Conservation (phyloP, 2,888 invertebrate genomes). For the Masnerella sp. region DNA sequence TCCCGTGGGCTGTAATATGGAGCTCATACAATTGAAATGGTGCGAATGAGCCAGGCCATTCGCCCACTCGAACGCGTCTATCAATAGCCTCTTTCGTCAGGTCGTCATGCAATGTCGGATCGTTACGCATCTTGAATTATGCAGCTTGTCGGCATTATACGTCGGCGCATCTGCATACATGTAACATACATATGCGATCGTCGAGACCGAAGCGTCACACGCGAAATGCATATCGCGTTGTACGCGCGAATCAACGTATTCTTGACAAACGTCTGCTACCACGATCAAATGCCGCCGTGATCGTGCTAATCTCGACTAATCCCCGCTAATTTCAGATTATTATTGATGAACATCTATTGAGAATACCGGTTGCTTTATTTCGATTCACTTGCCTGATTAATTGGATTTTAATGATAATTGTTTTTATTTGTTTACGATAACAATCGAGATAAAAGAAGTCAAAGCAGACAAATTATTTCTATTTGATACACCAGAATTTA, state of each 20-base stretch:
- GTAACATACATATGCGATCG: conserved; percentile 49
- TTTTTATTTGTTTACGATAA: no score
- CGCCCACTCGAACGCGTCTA: conserved; percentile 68
- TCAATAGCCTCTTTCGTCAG: conserved; percentile 72
- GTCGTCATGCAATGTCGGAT: conserved; percentile 67
- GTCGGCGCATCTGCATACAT: conserved; percentile 48
- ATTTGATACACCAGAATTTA: no score
- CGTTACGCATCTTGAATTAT: conserved; percentile 66
- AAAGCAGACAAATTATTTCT: no score
- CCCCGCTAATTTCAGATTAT: background rate
- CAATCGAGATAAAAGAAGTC: no score
- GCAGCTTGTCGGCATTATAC: conserved; percentile 54
- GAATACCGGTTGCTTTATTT: no score
- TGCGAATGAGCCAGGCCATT: conserved; percentile 61
- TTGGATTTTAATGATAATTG: no score
- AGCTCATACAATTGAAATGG: conserved; percentile 50
- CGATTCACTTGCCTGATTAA: no score
- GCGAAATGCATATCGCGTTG: conserved; percentile 41
- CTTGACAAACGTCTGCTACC: conserved; percentile 48
- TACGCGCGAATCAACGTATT: conserved; percentile 45
- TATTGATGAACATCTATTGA: no score
- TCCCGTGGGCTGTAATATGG: conserved; percentile 38
- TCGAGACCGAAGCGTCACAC: conserved; percentile 39
- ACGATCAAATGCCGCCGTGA: conserved; percentile 16
- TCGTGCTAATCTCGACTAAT: conserved; percentile 19